phyloP scores from a whole-genome alignment of 2,888 invertebrate species.

The Nasonia oneida region DNA sequence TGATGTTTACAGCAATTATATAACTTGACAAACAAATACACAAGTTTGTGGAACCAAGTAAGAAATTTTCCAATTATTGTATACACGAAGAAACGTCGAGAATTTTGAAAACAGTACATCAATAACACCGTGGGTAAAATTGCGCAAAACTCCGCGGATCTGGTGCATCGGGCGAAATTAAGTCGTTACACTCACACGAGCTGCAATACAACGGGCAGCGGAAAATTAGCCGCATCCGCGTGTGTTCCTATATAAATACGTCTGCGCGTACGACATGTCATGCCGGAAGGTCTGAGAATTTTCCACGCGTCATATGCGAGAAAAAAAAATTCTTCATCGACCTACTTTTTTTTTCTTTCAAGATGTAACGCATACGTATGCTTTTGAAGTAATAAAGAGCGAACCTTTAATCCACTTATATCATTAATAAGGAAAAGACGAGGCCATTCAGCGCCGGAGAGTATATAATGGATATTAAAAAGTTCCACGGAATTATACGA shows the following conservation, averaged over 20 bases:
- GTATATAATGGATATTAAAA: not conserved
- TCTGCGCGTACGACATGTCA: not conserved
- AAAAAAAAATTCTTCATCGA: not conserved
- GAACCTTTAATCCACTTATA: not conserved
- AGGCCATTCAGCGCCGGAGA: not conserved
- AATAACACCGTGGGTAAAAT: not conserved
- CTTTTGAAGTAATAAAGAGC: not conserved
- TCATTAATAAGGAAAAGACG: not conserved
- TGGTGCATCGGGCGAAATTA: not conserved
- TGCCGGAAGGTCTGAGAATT: not conserved
- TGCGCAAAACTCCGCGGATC: not conserved
- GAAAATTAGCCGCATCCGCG: not conserved
- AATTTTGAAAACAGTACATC: not conserved
- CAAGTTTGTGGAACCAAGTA: too few relatives aligned
- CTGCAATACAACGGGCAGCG: not conserved
- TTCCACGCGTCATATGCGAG: not conserved
- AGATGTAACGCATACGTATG: not conserved
- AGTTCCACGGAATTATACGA: not conserved
- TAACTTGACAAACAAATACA: too few relatives aligned
- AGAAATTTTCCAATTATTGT: not conserved
- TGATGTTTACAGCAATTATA: too few relatives aligned
- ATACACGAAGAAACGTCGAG: too few relatives aligned
- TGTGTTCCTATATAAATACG: not conserved
- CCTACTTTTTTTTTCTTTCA: not conserved
- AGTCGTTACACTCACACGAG: not conserved